These are phyloP conservation scores for Cheilinus undulatus DNA, from an alignment of 2,113 vertebrate species.

Conservation along the genomic window DNA sequence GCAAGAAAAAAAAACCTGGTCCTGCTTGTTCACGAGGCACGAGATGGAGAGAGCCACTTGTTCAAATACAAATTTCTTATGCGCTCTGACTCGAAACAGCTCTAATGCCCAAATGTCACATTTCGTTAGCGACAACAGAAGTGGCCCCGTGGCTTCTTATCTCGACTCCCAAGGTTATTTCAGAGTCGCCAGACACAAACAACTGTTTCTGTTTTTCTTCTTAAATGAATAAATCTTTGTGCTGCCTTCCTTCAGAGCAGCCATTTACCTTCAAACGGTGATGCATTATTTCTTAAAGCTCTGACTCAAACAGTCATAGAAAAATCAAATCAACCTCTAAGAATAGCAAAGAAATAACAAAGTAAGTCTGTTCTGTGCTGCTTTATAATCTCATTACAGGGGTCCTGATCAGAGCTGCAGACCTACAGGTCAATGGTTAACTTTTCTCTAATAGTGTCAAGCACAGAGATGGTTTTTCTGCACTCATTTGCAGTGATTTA, in stretches of 20 bases:
- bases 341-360: constrained; percentile 23
- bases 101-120: constrained; percentile 74
- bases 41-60: constrained; percentile 58
- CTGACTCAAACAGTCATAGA: constrained; percentile 29
- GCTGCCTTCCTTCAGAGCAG: constrained; percentile 36
- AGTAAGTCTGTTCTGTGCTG: constrained; percentile 48
- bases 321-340: constrained; percentile 49
- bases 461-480: constrained; percentile 40
- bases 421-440: constrained; percentile 52
- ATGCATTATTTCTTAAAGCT: constrained; percentile 13
- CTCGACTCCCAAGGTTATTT: constrained; percentile 74
- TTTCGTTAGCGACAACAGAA: constrained; percentile 67
- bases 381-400: constrained; percentile 54
- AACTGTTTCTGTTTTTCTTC: constrained; percentile 51
- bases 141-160: constrained; percentile 62
- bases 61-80: constrained; percentile 68
- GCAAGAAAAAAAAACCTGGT: constrained; percentile 44
- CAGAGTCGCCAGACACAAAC: constrained; percentile 52
- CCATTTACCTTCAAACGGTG: constrained; percentile 31
- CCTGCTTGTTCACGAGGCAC: constrained; percentile 49
- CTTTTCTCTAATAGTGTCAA: constrained; percentile 59
- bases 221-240: constrained; percentile 39
- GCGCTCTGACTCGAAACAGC: constrained; percentile 68
- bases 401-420: constrained; percentile 37
- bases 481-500: constrained; percentile 59